Evolutionary conservation across 1,140 invertebrate species (phyloP).

Genomic region (Drosophila funebris): DNA sequence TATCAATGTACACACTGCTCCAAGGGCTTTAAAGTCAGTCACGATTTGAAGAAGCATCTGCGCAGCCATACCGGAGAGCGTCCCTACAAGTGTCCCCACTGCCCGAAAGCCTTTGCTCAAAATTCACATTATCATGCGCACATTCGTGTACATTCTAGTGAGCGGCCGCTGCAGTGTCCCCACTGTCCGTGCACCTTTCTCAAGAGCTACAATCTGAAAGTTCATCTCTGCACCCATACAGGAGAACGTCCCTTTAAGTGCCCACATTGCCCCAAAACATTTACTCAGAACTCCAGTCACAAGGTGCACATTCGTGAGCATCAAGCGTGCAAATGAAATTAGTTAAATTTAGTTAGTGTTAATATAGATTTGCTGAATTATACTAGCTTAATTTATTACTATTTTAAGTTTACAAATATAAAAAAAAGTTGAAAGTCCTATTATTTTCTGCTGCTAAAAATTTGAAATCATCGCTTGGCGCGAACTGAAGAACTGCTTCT

Average conservation of each 20-base stretch:
- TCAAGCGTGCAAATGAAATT: neutral
- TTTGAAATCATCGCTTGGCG: too few species aligned
- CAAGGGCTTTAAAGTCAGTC: constrained; percentile 11
- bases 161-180: neutral
- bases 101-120: constrained; percentile 9
- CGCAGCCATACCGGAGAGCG: constrained; percentile 7
- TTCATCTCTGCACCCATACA: neutral
- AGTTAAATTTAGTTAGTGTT: neutral
- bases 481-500: too few species aligned
- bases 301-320: neutral
- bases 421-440: too few species aligned
- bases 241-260: constrained; percentile 1
- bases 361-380: neutral
- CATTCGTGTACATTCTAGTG: neutral
- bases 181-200: constrained; percentile 3
- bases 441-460: too few species aligned
- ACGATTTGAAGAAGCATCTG: constrained; percentile 6
- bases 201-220: neutral
- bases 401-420: too few species aligned
- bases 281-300: neutral
- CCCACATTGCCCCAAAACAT: neutral
- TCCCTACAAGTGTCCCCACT: constrained; percentile 7
- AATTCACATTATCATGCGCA: constrained; percentile 4
- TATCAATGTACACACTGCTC: constrained; percentile 3
- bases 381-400: too few species aligned